Evolutionary conservation across 1,140 invertebrate genomes (phyloP), one percentile per base, ranked within the genome.

Genomic region (Halesus radiatus): DNA sequence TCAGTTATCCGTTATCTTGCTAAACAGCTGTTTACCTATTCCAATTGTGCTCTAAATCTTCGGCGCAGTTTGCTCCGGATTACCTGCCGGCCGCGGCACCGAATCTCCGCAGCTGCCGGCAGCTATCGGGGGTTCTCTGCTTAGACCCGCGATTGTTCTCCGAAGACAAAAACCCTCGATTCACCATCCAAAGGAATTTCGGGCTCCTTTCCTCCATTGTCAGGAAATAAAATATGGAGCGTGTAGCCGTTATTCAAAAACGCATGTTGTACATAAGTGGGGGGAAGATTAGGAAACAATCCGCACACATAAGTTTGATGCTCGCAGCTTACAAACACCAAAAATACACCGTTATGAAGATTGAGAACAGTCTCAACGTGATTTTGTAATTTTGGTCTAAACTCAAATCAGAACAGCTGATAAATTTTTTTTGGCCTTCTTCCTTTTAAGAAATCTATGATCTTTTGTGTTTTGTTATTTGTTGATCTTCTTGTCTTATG

Each of bases 191-290:
- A 77, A 77, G 75, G 22, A 77, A 77, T 32, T 58, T 45, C 29
- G 26, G 18, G 54, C 74, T 18, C 18, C 18, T 56, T 29, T 74
- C 53, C 15, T 32, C 75, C 45, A 77, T 77, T 77, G 75, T 77
- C 75, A 77, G 58, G 20, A 50, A 77, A 77, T 77, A 77, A 77
- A 77, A 77, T 77, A 66, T 77, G 64, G 75, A 77, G 75, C 75
- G 58, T 77, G 60, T 64, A 62, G 58, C 58, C 60, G 45, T 77
- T 77, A 77, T 77, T 77, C 58, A 76, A 29, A 70, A 54, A 53
- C 54, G 20, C 22, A 22, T 54, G 70, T 74, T 54, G 22, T 54
- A 74, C 70, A 74, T 29, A 26, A 74, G 70, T 74, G 66, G 22
- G n/a, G 66, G 29, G 16, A 45, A 8, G n/a, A 70, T 45, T 52